phyloP scores from a whole-genome alignment of 2,113 vertebrate species.

The Ceyx cyanopectus region DNA sequence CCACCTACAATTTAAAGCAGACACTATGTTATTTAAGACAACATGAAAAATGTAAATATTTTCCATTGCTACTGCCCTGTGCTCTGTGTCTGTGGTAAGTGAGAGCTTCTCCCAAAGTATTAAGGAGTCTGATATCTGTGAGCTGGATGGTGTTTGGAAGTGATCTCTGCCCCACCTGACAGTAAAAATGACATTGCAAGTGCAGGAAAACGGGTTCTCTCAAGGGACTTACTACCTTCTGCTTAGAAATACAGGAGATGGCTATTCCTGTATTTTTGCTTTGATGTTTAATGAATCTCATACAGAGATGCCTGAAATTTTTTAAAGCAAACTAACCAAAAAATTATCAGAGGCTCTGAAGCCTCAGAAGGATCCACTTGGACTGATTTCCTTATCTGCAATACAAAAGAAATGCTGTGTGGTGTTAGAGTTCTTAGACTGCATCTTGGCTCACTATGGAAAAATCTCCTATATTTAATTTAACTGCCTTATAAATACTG shows the following conservation, averaged over 20 bases:
- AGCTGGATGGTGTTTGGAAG: background rate
- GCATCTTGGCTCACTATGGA: background rate
- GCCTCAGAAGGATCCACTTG: background rate
- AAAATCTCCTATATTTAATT: constrained; percentile 2
- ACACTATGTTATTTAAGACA: constrained; percentile 69
- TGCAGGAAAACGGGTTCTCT: background rate
- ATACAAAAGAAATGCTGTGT: too few relatives aligned
- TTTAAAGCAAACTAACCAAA: background rate
- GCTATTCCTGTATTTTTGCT: background rate
- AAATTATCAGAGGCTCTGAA: background rate
- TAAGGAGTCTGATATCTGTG: background rate
- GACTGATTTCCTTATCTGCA: background rate
- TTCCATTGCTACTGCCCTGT: background rate
- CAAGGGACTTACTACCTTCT: background rate
- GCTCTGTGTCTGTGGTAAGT: background rate
- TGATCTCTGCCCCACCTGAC: background rate
- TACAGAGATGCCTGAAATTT: background rate
- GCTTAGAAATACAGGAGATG: background rate
- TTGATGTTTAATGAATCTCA: background rate
- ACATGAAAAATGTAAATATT: constrained; percentile 22
- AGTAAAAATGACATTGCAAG: background rate
- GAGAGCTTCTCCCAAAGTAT: background rate
- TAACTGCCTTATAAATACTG: constrained; percentile 22
- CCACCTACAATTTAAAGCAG: constrained; percentile 53
- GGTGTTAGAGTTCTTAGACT: background rate